These are phyloP conservation scores for Holotrichia oblita DNA, from an alignment of 1,140 invertebrate species.

Conservation along the genomic window DNA sequence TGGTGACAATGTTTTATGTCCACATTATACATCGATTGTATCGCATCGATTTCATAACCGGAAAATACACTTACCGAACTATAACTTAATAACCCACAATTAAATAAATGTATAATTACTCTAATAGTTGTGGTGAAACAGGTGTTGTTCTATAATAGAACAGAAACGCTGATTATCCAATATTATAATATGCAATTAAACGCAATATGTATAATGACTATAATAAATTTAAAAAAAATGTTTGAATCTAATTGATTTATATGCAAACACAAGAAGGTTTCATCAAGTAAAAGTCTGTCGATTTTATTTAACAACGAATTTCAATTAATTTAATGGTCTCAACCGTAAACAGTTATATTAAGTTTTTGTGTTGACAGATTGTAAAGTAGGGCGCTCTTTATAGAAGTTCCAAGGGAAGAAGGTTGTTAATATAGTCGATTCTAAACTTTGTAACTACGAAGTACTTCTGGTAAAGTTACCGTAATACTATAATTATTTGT, in stretches of 20 bases:
- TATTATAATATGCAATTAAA: too few species aligned
- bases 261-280: too few species aligned
- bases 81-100: background rate
- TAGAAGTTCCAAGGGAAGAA: background rate
- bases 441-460: background rate
- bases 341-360: constrained; percentile 4
- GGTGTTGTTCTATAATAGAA: too few species aligned
- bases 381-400: background rate
- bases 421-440: background rate
- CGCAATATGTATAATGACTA: too few species aligned
- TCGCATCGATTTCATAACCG: background rate
- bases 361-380: constrained; percentile 12
- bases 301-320: background rate
- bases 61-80: background rate
- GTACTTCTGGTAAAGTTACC: too few species aligned
- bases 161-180: too few species aligned
- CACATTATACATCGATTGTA: background rate
- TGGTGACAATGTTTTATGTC: too few species aligned
- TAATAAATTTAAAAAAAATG: too few species aligned
- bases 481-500: too few species aligned
- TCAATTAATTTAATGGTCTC: constrained; percentile 13
- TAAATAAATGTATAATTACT: background rate
- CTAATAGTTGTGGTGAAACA: background rate
- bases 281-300: too few species aligned
- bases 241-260: too few species aligned